Evolutionary conservation across 2,797 vertebrate species (phyloP), one percentile per base, ranked within the genome.

Genomic region (Hyperoplus immaculatus): DNA sequence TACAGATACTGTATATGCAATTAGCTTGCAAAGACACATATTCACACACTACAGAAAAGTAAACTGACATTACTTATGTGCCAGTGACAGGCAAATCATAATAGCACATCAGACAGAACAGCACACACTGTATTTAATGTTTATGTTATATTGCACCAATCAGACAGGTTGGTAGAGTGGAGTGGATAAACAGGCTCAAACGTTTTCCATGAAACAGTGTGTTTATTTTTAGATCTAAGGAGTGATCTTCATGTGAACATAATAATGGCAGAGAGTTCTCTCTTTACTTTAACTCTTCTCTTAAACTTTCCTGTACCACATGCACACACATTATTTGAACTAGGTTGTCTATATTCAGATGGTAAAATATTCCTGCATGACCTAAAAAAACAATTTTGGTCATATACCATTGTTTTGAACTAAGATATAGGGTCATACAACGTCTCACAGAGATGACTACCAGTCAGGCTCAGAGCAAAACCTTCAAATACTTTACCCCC

Each of bases 141-240:
- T 69, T 38, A 36, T 9, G 45, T 8, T 39, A 43, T 10, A 56
- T 21, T 49, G 42, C 53, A 79, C 47, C 59, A 61, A 67, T 70
- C 68, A 59, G 69, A 75, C 74, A 71, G 50, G 75, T 85, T 66
- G 46, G 61, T 67, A 4, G 58, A 69, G 50, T 56, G 38, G 82
- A 49, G 69, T 63, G 62, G 67, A 74, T 61, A 50, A 80, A 78
- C 61, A 60, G 49, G 42, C 49, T 75, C 55, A 54, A 76, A 54
- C 8, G 5, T 70, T 53, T 53, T 55, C 5, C 8, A 14, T 64
- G 43, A 77, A 5, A 2, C 11, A 16, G 11, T 3, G 0, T 15
- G 45, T 79, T 71, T 74, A 69, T 75, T 81, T 75, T 78, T 78
- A 64, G 57, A 64, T 58, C n/a, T 51, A 29, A 29, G 21, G 0